phyloP scores from a whole-genome alignment of 2,113 vertebrate species.

The Probosciger aterrimus region DNA sequence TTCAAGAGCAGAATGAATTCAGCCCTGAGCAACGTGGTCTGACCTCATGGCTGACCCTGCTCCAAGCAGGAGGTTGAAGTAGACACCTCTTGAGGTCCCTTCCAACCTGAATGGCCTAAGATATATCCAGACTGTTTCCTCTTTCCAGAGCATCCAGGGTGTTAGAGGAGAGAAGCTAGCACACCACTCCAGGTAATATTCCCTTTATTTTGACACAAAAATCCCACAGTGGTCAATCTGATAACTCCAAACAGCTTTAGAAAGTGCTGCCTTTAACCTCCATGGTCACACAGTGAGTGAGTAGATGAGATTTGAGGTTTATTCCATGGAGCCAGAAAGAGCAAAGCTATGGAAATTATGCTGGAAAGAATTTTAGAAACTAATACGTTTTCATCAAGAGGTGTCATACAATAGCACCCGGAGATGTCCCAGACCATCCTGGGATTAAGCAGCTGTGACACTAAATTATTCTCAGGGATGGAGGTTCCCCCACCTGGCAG shows the following conservation, averaged over 20 bases:
- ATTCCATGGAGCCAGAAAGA: background rate
- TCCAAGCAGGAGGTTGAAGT: background rate
- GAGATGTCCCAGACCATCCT: background rate
- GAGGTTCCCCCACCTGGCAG: background rate
- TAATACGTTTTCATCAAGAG: background rate
- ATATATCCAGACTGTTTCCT: background rate
- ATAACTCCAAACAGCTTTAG: background rate
- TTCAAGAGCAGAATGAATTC: background rate
- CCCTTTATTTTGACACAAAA: background rate
- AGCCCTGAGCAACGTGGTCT: background rate
- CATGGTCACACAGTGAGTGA: background rate
- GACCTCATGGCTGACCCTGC: background rate
- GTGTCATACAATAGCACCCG: background rate
- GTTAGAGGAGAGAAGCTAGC: background rate
- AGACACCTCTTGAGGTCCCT: background rate
- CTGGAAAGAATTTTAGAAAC: background rate
- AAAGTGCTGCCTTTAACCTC: background rate
- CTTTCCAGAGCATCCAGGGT: background rate
- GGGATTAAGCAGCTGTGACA: background rate
- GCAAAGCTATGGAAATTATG: background rate
- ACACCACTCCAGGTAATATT: background rate
- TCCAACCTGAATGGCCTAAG: background rate
- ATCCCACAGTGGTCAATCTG: background rate
- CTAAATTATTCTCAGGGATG: background rate
- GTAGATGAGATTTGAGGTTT: background rate